Conservation (phyloP, 2,888 invertebrate species). For the Tachina fera region DNA sequence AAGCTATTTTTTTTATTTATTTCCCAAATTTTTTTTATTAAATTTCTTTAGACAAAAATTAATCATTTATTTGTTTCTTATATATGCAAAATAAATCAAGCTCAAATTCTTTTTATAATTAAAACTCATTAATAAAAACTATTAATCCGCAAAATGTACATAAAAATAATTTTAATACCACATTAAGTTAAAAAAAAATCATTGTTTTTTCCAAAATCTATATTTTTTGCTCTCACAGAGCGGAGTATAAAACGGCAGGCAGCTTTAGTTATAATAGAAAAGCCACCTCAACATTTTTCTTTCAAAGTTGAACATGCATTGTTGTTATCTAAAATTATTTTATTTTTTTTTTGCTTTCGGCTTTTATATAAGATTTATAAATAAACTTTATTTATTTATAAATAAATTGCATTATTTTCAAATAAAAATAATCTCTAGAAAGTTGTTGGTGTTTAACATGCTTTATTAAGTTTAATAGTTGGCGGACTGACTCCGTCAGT, state of each 20-base stretch:
- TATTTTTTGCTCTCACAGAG: slow-evolving; percentile 39
- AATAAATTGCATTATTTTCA: slow-evolving; percentile 38
- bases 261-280: slow-evolving; percentile 32
- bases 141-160: neutral
- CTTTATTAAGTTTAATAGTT: slow-evolving; percentile 57
- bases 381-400: slow-evolving; percentile 40
- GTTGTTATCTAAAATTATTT: slow-evolving; percentile 46
- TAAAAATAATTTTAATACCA: no score
- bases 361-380: slow-evolving; percentile 17
- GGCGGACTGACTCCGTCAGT: slow-evolving; percentile 24
- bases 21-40: no score
- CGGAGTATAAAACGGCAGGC: slow-evolving; percentile 26
- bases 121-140: neutral
- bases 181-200: slow-evolving; percentile 14
- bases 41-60: no score
- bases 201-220: neutral
- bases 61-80: neutral
- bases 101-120: neutral
- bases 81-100: neutral
- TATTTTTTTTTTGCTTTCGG: neutral
- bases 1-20: no score
- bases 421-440: slow-evolving; percentile 63
- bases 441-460: slow-evolving; percentile 64
- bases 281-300: slow-evolving; percentile 20
- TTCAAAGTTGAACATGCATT: slow-evolving; percentile 16